These are phyloP conservation scores for Passer domesticus DNA, from an alignment of 2,113 vertebrate species.

Conservation along the genomic window DNA sequence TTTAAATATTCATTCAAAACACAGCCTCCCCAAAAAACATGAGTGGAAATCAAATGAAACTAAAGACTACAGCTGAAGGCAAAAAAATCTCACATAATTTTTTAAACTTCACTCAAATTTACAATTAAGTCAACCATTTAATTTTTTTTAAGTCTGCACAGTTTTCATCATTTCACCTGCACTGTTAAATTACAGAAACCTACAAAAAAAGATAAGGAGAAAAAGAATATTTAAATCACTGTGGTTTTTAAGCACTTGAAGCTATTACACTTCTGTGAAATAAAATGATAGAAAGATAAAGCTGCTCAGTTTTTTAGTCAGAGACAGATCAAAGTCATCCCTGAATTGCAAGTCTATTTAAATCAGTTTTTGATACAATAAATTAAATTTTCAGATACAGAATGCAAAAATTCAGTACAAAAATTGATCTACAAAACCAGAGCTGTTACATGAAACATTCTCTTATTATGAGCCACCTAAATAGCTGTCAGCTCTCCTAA, in stretches of 20 bases:
- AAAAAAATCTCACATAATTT: background rate
- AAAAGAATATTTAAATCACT: background rate
- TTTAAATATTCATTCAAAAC: background rate
- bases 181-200: background rate
- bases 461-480: background rate
- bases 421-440: background rate
- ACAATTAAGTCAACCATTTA: background rate
- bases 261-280: background rate
- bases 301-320: background rate
- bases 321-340: background rate
- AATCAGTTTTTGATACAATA: constrained; percentile 16
- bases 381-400: constrained; percentile 22
- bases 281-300: background rate
- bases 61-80: background rate
- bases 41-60: background rate
- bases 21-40: background rate
- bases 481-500: background rate
- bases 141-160: background rate
- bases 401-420: constrained; percentile 26
- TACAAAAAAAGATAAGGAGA: background rate
- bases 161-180: background rate
- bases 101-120: background rate
- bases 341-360: background rate
- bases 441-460: background rate
- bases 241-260: background rate